Evolutionary conservation across 2,888 invertebrate genomes (phyloP), one percentile per base, ranked within the genome.

Genomic region (Sinohyriopsis cumingii): DNA sequence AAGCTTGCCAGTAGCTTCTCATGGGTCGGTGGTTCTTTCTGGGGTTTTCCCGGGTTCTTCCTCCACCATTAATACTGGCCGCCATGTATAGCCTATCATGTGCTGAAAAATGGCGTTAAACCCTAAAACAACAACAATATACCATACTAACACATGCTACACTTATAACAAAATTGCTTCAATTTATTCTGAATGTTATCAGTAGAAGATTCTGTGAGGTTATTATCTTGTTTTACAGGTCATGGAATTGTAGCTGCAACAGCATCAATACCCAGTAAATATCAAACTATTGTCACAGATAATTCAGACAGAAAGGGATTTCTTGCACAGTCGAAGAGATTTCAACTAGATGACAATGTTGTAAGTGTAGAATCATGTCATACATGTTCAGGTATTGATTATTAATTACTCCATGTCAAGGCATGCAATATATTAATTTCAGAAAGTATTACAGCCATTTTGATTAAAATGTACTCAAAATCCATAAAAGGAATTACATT

Each of bases 231-330:
- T n/a, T 66, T 78, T 79, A 28, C 70, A 88, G 89, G 88, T 63
- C 86, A 87, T 80, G 82, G 83, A 24, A 80, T 86, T 61, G 84
- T 86, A 55, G 87, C 88, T 67, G 86, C 87, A 12, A 87, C 86
- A 69, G 76, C 89, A 61, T 88, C 90, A 45, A 90, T 90, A 55
- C 90, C 90, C n/a, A 88, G 87, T 57, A 89, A 83, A 81, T 90
- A 86, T 73, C 89, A 90, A 71, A 90, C 90, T 4, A 82, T 89
- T 59, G 85, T 90, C 18, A 86, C 87, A 66, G 87, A 87, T 63
- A 89, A 89, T 74, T 70, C 85, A 63, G 90, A 89, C 64, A 87
- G 81, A 56, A 87, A 84, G 76, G 90, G 90, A 18, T 90, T 90
- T 67, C 65, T 79, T n/a, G 74, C 83, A 18, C 84, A 84, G 72